Evolutionary conservation across 2,888 invertebrate species (phyloP).

Genomic region (Miltochrista miniata): DNA sequence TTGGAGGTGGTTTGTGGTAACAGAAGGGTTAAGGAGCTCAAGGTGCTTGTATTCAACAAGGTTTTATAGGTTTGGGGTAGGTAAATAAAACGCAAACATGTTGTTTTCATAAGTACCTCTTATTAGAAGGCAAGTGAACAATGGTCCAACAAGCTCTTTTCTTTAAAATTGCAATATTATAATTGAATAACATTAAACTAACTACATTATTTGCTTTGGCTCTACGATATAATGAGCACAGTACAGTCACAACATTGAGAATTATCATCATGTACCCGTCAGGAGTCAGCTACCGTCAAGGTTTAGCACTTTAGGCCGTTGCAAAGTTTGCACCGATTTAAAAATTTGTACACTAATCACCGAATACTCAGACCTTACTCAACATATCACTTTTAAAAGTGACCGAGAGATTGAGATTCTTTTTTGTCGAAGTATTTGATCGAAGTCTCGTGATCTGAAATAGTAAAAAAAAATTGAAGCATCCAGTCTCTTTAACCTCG

Average conservation of each 20-base stretch:
- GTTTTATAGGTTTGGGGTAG: not conserved
- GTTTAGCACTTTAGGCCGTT: constrained; percentile 46
- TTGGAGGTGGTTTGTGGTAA: too few relatives aligned
- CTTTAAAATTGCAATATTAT: constrained; percentile 53
- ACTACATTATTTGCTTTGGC: constrained; percentile 55
- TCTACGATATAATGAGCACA: constrained; percentile 69
- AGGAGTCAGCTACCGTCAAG: constrained; percentile 31
- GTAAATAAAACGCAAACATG: constrained; percentile 20
- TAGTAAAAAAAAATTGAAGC: constrained; percentile 11
- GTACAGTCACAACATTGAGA: constrained; percentile 68
- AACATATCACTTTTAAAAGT: too few relatives aligned
- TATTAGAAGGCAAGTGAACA: constrained; percentile 76
- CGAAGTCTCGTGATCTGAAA: constrained; percentile 19
- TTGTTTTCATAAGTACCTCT: constrained; percentile 35
- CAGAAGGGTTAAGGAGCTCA: too few relatives aligned
- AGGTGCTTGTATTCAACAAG: not conserved
- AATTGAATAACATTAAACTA: constrained; percentile 71
- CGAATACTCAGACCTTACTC: too few relatives aligned
- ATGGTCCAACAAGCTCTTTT: constrained; percentile 77
- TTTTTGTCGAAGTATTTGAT: constrained; percentile 6
- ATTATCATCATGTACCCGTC: constrained; percentile 41
- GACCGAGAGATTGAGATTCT: too few relatives aligned
- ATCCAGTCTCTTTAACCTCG: constrained; percentile 5
- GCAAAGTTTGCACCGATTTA: constrained; percentile 24
- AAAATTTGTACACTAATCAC: constrained; percentile 16